Base-by-base conservation (phyloP, 2,888 invertebrate species). In the Philhelius pedissequus region DNA sequence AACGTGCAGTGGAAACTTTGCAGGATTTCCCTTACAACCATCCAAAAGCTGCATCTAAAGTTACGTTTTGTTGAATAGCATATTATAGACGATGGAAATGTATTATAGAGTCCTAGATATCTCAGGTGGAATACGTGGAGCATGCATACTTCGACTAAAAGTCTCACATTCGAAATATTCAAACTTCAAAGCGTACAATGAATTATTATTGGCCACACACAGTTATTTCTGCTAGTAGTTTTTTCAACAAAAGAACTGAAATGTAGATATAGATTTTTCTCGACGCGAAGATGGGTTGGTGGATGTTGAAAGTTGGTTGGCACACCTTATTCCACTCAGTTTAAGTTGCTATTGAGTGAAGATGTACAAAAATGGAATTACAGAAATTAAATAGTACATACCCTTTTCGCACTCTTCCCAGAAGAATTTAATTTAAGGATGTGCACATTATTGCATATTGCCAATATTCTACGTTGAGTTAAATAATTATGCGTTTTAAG, bases 1-100 rank as follows among this genome's bases (percentile, higher is more conserved):
- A 84, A 84, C 84, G 84, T 84, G 84, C 75, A 84, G 66, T 76
- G 60, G 62, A 80, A 84, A 84, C 80, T 84, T 84, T 84, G 56
- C 32, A 25, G 35, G 48, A 75, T 75, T 60, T 68, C 70, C 64
- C 48, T 60, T 64, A 48, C 64, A 64, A 20, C 30, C 30, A 40
- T 60, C 58, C 25, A 32, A n/a, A 45, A 62, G 38, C 64, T 15
- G 45, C 32, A 48, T 30, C 43, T 64, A 64, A 45, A 64, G 64
- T 64, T 64, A 64, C 35, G 13, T 30, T 38, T 30, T 62, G 64
- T 48, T 64, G 64, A 64, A 64, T 64, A 48, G 48, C 45, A 27
- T 45, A 62, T 48, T 25, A 27, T 62, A 30, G 43, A 40, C n/a
- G 15, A 18, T 4, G 45, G 6, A 22, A 4, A 35, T n/a, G 13